Conservation (phyloP, 1,140 invertebrate species). For the Bacillus rossius region DNA sequence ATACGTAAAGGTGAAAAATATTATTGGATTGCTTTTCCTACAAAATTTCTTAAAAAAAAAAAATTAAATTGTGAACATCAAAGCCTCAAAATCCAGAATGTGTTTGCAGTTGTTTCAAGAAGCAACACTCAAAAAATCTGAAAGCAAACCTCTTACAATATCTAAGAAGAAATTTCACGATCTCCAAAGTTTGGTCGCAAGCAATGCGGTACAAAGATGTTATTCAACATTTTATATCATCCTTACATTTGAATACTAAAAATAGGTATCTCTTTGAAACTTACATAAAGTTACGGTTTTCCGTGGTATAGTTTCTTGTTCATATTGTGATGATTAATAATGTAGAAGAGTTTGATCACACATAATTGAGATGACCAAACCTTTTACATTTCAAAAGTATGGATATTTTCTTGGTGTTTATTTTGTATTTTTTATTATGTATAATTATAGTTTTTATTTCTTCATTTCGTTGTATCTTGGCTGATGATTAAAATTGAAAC, state of each 20-base stretch:
- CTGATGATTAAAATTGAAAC: not conserved
- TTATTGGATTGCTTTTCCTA: too few relatives aligned
- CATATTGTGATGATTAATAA: not conserved
- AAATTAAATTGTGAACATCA: too few relatives aligned
- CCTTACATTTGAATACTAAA: not conserved
- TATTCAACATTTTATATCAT: not conserved
- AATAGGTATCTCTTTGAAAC: not conserved
- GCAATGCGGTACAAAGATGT: not conserved
- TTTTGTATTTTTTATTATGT: too few relatives aligned
- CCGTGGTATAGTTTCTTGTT: not conserved
- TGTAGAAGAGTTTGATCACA: too few relatives aligned
- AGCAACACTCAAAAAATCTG: not conserved
- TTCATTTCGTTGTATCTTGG: not conserved
- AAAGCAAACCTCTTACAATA: not conserved
- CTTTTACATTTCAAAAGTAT: too few relatives aligned
- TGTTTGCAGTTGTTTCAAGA: not conserved
- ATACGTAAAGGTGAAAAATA: too few relatives aligned
- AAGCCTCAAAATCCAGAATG: too few relatives aligned
- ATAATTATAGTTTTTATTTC: too few relatives aligned
- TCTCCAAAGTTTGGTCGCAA: not conserved
- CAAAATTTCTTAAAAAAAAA: too few relatives aligned
- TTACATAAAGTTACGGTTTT: not conserved
- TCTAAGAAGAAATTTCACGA: not conserved
- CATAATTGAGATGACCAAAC: too few relatives aligned
- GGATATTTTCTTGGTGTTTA: too few relatives aligned